Evolutionary conservation across 2,113 vertebrate genomes (phyloP).

Genomic region (Pseudonaja textilis): DNA sequence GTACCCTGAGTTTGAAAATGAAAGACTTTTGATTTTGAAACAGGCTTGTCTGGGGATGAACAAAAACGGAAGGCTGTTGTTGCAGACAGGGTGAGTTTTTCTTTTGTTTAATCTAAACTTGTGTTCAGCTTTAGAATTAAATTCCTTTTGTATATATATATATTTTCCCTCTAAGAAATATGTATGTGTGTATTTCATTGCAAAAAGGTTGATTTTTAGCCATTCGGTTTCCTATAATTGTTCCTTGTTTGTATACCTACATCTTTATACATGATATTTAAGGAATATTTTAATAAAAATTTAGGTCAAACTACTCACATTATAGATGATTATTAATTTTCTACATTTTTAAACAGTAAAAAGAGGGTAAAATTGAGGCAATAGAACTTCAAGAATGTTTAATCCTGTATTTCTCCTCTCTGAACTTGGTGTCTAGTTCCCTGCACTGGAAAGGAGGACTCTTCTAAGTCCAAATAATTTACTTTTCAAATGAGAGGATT

Average conservation of each 20-base stretch:
- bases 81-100: constrained; percentile 83
- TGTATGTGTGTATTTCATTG: not conserved
- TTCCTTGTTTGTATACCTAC: not conserved
- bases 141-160: not conserved
- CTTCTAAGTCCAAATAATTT: not conserved
- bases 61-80: constrained; percentile 85
- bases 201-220: not conserved
- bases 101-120: not conserved
- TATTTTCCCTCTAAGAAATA: not conserved
- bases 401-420: not conserved
- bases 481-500: not conserved
- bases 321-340: not conserved
- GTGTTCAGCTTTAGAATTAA: not conserved
- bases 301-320: not conserved
- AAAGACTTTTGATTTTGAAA: constrained; percentile 22
- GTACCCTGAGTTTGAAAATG: not conserved
- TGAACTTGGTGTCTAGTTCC: not conserved
- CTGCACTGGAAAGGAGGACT: not conserved
- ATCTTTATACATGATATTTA: not conserved
- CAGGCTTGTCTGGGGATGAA: constrained; percentile 88
- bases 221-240: not conserved
- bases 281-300: not conserved
- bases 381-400: not conserved
- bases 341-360: not conserved
- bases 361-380: not conserved